phyloP scores from a whole-genome alignment of 1,140 invertebrate genomes.

The Luehdorfia chinensis region DNA sequence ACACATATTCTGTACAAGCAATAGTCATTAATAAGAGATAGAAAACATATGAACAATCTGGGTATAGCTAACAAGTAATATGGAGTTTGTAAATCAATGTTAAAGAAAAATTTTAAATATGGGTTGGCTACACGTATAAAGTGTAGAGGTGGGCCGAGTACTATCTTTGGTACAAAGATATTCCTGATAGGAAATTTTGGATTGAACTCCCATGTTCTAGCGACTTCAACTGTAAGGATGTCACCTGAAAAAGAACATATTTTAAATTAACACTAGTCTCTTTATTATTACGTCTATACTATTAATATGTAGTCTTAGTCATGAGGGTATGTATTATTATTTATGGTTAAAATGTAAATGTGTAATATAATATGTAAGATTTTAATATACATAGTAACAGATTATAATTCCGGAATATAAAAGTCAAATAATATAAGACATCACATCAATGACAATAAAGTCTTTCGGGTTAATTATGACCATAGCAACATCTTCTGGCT shows the following conservation, averaged over 20 bases:
- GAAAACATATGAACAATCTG: constrained; percentile 84
- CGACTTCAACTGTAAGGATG: constrained; percentile 86
- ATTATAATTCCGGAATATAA: too few relatives aligned
- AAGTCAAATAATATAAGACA: too few relatives aligned
- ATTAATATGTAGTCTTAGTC: too few relatives aligned
- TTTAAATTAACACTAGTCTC: too few relatives aligned
- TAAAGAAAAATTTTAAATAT: constrained; percentile 78
- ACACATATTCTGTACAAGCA: constrained; percentile 88
- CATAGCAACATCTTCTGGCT: too few relatives aligned
- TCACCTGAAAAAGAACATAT: constrained; percentile 85
- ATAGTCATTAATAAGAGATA: constrained; percentile 91
- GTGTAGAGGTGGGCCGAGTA: constrained; percentile 85
- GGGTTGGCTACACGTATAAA: constrained; percentile 80
- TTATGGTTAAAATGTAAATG: too few relatives aligned
- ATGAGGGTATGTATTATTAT: too few relatives aligned
- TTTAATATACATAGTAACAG: too few relatives aligned
- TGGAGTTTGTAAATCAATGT: constrained; percentile 81
- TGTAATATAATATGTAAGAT: too few relatives aligned
- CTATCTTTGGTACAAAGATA: constrained; percentile 86
- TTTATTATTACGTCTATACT: too few relatives aligned
- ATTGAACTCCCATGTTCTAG: constrained; percentile 94
- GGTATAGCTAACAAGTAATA: constrained; percentile 88
- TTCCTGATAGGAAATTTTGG: constrained; percentile 89
- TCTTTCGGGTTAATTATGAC: too few relatives aligned
- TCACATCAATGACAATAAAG: too few relatives aligned